Conservation (phyloP, 37 sponge, comb jelly and placozoan species). For the Chondrilla cf. caribensis region DNA sequence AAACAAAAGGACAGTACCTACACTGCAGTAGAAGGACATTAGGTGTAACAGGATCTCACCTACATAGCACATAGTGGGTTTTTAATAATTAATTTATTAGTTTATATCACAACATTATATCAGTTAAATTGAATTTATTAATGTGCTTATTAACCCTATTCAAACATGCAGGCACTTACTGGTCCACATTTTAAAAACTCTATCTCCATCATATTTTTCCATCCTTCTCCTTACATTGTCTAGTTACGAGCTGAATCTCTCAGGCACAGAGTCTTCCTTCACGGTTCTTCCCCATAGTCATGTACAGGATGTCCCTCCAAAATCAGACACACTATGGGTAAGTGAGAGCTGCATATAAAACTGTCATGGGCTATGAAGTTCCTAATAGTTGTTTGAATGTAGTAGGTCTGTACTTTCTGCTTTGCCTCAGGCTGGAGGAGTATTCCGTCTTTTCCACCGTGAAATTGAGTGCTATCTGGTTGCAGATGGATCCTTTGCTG, state of each 20-base stretch:
- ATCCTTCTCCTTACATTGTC: too few species aligned
- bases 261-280: slow-evolving; percentile 64
- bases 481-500: slow-evolving; percentile 74
- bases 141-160: too few species aligned
- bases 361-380: too few species aligned
- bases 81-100: too few species aligned
- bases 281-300: slow-evolving; percentile 52
- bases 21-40: slow-evolving; percentile 44
- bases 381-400: too few species aligned
- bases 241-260: slow-evolving; percentile 75
- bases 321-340: neutral
- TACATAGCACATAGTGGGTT: slow-evolving; percentile 31
- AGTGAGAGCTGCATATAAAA: too few species aligned
- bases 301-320: neutral
- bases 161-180: too few species aligned
- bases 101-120: too few species aligned
- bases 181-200: too few species aligned
- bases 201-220: too few species aligned
- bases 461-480: slow-evolving; percentile 68
- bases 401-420: too few species aligned
- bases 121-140: too few species aligned
- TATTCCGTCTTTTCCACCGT: slow-evolving; percentile 69
- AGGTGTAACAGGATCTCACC: neutral
- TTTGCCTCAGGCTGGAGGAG: slow-evolving; percentile 52
- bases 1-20: slow-evolving; percentile 65